Base-by-base conservation (phyloP, 2,888 invertebrate genomes). In the Chironomus tentans region DNA sequence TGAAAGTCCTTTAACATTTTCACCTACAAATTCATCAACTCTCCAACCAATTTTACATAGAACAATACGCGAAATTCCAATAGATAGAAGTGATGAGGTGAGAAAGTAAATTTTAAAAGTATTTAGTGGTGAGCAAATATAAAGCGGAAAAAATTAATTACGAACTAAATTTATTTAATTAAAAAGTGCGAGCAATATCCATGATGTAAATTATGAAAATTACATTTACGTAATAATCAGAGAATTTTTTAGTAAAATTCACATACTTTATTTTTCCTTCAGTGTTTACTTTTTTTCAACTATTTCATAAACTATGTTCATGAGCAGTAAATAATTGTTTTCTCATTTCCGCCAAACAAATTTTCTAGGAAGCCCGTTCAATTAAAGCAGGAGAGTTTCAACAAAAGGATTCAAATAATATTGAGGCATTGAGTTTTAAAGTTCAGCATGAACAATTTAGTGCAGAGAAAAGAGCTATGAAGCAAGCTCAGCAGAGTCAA, bases 381-480 rank as follows among this genome's bases (percentile, higher is more conserved):
- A 84, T 95, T 79, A 93, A 92, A 84, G 89, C 93, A 76, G 93
- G 92, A 76, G 95, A 95, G 82, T 86, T 94, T 75, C 90, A 92
- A 75, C 93, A 94, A 80, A 92, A 94, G 82, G 93, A 94, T 82
- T 91, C 91, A 79, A 92, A 93, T 82, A 93, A 92, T 82, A 89
- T 94, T 85, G 91, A 92, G 76, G 91, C 93, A 68, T 89, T 92
- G 62, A 91, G 91, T 82, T 91, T 94, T 85, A 91, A 93, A 83
- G 87, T 95, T 76, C 92, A 93, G 79, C 93, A 94, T 71, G 94
- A 93, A 80, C 91, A 91, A 61, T 95, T 93, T 84, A 93, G 92
- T 80, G 91, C 93, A 12, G 94, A 95, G 85, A 92, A 94, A 81
- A 88, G 88, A 80, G 86, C 86, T 48, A 89, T 90, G 82, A 89